A percentile compares a stretch with the other conserved stretches of the same genome.
Evolutionary conservation across 2,797 vertebrate genomes (phyloP).

Genomic region (Cercopithecus petaurista): DNA sequence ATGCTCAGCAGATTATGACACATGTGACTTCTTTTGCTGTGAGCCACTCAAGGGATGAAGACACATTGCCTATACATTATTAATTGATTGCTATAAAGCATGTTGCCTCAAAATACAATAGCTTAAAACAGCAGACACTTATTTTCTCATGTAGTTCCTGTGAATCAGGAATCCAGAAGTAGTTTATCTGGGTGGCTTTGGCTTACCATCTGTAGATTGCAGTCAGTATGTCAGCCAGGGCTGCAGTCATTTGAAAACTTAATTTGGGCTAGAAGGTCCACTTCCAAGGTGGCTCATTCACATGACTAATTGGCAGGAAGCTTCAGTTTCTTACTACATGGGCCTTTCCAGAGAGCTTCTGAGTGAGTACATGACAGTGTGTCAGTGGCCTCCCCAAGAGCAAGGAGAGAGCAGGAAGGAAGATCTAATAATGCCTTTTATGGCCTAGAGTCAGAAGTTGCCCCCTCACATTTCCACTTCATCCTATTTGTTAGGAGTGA

Average conservation of each 20-base stretch:
- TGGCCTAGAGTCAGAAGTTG: background rate
- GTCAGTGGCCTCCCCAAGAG: background rate
- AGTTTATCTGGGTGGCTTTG: background rate
- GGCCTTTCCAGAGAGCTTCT: background rate
- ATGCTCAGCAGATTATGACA: constrained; percentile 18
- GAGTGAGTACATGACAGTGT: background rate
- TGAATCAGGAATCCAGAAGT: background rate
- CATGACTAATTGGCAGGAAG: background rate
- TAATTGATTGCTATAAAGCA: background rate
- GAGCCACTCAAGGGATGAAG: background rate
- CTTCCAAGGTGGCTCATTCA: background rate
- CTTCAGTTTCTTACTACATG: background rate
- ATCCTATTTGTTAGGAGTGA: background rate
- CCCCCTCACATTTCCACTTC: background rate
- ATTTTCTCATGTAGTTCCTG: background rate
- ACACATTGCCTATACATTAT: background rate
- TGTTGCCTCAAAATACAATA: constrained; percentile 4
- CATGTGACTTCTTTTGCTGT: background rate
- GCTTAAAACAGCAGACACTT: constrained; percentile 7
- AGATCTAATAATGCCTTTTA: background rate
- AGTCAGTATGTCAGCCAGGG: background rate
- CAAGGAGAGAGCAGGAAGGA: background rate
- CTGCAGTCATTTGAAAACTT: background rate
- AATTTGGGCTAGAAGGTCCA: background rate
- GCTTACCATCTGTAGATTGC: background rate